Evolutionary conservation across 1,140 invertebrate species (phyloP).

Genomic region (Cherax destructor): DNA sequence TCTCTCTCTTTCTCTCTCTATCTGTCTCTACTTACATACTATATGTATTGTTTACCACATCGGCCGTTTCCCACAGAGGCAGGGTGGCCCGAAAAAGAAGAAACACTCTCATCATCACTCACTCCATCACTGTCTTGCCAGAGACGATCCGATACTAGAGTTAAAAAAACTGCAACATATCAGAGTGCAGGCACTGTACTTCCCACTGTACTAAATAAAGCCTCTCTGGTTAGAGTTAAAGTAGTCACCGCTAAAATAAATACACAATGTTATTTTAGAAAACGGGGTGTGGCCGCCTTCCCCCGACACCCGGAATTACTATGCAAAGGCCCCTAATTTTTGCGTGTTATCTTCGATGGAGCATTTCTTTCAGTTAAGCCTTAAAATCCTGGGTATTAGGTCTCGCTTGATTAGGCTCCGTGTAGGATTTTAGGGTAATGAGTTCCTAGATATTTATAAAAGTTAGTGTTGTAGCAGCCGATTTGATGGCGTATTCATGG

Average conservation of each 20-base stretch:
- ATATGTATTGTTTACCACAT: too few species aligned
- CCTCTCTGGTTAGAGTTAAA: background rate
- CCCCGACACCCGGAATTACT: conserved; percentile 31
- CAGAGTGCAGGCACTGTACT: too few species aligned
- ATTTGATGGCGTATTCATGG: conserved; percentile 54
- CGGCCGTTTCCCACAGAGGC: too few species aligned
- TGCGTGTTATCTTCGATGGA: conserved; percentile 29
- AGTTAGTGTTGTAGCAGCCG: conserved; percentile 33
- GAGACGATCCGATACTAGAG: too few species aligned
- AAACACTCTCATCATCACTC: too few species aligned
- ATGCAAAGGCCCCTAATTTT: conserved; percentile 62
- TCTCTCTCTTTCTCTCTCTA: too few species aligned
- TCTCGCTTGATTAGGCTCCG: conserved; percentile 50
- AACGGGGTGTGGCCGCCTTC: background rate
- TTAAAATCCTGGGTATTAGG: conserved; percentile 49
- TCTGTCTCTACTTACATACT: too few species aligned
- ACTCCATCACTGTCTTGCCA: too few species aligned
- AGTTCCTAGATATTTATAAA: conserved; percentile 55
- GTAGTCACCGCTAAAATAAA: background rate
- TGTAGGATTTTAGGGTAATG: conserved; percentile 52
- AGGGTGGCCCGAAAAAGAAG: too few species aligned
- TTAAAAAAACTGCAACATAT: too few species aligned
- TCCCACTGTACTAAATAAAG: too few species aligned
- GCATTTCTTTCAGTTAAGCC: conserved; percentile 56
- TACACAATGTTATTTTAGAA: background rate